Evolutionary conservation across 2,797 vertebrate species (phyloP), one percentile per base, ranked within the genome.

Genomic region (Alca torda): DNA sequence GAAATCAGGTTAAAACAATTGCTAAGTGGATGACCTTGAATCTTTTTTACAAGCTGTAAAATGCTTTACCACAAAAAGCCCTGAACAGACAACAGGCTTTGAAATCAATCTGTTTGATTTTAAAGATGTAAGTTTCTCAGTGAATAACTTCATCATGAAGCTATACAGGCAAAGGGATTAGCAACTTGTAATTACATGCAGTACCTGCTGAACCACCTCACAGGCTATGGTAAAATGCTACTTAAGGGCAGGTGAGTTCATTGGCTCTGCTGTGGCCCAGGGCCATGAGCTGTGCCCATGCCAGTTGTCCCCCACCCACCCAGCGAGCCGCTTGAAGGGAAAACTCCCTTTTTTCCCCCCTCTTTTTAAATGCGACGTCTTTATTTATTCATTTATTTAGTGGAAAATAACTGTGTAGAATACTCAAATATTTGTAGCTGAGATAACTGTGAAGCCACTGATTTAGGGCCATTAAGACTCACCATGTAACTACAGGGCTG

Each of bases 251-350:
- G 18, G 46, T 57, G 18, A 51, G 11, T 16, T 73, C 33, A 18
- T 26, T 0, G 1, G 17, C 33, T 51, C 26, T 2, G 1, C 5
- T 8, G 12, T 2, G 5, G 18, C 6, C 39, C 31, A 54, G 72
- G 31, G 11, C 37, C 24, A 4, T 25, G 41, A 72, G 69, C 37
- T 0, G 0, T 50, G 19, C 43, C 35, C 0, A 3, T 48, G 18
- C 16, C 9, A 6, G 3, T 25, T 35, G 57, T 46, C 1, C 84
- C 21, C 94, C 96, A 96, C 35, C 92, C 13, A 26, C 3, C 3
- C 16, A 59, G 13, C 10, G 18, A 57, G 39, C 3, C 0, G 0
- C 5, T 25, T 60, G 30, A 39, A 46, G 21, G 25, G 28, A 57
- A 74, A 84, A 19, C 7, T 33, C 13, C 9, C 18, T 50, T 50